Evolutionary conservation across 2,888 invertebrate genomes (phyloP).

Genomic region (Cephus sareptanus): DNA sequence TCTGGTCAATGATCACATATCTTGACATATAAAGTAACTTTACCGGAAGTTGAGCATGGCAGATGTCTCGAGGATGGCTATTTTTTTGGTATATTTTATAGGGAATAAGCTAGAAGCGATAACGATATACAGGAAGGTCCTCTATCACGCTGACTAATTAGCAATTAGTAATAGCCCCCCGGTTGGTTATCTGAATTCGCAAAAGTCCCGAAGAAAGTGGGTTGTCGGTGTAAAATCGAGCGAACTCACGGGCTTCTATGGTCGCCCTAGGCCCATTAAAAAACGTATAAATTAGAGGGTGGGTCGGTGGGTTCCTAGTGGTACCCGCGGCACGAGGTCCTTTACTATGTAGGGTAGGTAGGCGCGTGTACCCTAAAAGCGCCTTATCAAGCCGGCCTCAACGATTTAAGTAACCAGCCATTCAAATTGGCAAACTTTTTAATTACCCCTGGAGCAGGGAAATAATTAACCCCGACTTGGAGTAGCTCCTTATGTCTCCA

Average conservation of each 20-base stretch:
- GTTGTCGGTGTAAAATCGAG: not conserved
- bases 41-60: not conserved
- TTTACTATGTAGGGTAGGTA: not conserved
- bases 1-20: not conserved
- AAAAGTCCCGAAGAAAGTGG: not conserved
- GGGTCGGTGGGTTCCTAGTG: no score
- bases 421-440: constrained; percentile 46
- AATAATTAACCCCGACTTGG: not conserved
- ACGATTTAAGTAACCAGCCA: constrained; percentile 9
- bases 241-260: not conserved
- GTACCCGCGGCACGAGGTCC: not conserved
- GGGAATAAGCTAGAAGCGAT: not conserved
- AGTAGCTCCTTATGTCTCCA: not conserved
- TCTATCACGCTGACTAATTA: not conserved
- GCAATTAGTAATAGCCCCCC: not conserved
- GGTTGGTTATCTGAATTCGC: not conserved
- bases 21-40: not conserved
- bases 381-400: constrained; percentile 15
- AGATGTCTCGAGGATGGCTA: not conserved
- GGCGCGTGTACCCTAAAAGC: not conserved
- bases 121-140: not conserved
- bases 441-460: constrained; percentile 33
- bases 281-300: not conserved
- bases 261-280: not conserved
- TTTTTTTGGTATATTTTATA: not conserved